Evolutionary conservation across 2,113 vertebrate species (phyloP).

Genomic region (Haplochromis burtoni): DNA sequence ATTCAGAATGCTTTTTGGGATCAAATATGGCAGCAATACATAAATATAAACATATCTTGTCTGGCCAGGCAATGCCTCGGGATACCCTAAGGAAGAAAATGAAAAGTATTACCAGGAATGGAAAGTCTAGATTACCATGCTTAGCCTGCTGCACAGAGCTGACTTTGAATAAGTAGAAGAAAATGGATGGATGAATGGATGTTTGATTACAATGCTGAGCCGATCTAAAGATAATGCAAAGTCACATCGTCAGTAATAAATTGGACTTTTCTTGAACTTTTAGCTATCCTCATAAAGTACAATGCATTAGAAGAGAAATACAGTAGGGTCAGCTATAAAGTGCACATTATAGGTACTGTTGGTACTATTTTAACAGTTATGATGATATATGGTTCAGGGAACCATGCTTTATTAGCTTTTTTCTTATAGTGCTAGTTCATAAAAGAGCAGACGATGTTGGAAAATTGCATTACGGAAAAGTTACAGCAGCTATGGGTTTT

Average conservation of each 20-base stretch:
- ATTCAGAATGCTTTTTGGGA: neutral
- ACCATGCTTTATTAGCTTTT: neutral
- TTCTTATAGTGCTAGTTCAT: neutral
- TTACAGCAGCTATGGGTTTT: neutral
- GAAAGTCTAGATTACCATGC: neutral
- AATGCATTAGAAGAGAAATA: neutral
- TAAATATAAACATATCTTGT: neutral
- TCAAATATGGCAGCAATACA: neutral
- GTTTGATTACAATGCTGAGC: neutral
- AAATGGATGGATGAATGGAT: neutral
- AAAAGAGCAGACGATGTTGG: neutral
- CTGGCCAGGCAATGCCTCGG: neutral
- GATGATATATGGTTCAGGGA: conserved; percentile 14
- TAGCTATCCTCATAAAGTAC: neutral
- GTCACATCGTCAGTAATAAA: neutral
- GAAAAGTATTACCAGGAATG: neutral
- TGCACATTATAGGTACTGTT: neutral
- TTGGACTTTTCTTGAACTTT: neutral
- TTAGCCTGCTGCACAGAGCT: neutral
- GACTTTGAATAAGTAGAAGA: neutral
- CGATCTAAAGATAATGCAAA: neutral
- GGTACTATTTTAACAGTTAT: neutral
- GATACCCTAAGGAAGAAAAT: neutral
- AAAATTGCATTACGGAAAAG: neutral
- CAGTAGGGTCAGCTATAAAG: neutral